These are phyloP conservation scores for Phasianus colchicus DNA, from an alignment of 2,113 vertebrate genomes.

Conservation along the genomic window DNA sequence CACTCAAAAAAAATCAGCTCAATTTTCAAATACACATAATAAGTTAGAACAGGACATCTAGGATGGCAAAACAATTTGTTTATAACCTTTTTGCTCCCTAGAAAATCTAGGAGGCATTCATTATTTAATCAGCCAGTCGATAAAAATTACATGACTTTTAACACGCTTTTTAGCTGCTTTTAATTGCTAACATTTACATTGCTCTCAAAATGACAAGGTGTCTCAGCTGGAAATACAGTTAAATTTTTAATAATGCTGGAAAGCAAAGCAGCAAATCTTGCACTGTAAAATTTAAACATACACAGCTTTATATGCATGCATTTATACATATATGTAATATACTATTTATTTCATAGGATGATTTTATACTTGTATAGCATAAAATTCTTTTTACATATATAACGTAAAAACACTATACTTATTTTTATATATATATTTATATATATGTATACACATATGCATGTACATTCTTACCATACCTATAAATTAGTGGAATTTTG, in stretches of 20 bases:
- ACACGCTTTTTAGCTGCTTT: slow-evolving; percentile 83
- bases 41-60: not conserved
- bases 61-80: not conserved
- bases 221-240: slow-evolving; percentile 63
- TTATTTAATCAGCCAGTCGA: slow-evolving; percentile 75
- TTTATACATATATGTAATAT: not conserved
- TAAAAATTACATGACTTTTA: slow-evolving; percentile 83
- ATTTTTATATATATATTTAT: too few relatives aligned
- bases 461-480: not conserved
- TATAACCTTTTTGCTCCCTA: not conserved
- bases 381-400: too few relatives aligned
- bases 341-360: too few relatives aligned
- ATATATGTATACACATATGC: too few relatives aligned
- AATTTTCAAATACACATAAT: not conserved
- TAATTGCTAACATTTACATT: slow-evolving; percentile 82
- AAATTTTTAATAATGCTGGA: slow-evolving; percentile 78
- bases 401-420: too few relatives aligned
- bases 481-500: not conserved
- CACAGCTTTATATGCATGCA: rapidly evolving
- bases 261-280: slow-evolving; percentile 9
- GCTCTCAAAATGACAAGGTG: slow-evolving; percentile 67
- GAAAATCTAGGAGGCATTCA: slow-evolving; percentile 22
- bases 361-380: too few relatives aligned
- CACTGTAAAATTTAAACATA: not conserved
- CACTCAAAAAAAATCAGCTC: not conserved